Percentiles rank a stretch among this genome's conserved stretches.
These are phyloP conservation scores for Ctenomys sociabilis DNA, from an alignment of 2,113 vertebrate genomes.

Conservation along the genomic window DNA sequence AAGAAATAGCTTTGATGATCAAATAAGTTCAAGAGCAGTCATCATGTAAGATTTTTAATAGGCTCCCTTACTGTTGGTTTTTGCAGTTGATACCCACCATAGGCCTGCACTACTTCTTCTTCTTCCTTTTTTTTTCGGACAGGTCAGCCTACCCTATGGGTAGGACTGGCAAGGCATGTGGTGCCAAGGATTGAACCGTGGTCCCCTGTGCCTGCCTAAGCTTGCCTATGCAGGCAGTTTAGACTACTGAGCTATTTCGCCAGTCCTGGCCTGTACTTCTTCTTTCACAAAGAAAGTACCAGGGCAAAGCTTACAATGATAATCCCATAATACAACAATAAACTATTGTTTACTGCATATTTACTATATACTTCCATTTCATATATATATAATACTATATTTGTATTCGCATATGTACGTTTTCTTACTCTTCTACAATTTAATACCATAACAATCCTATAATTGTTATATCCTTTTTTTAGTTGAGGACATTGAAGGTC, in stretches of 20 bases:
- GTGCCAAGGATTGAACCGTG: too few species aligned
- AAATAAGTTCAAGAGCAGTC: slow-evolving; percentile 19
- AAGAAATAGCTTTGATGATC: not conserved
- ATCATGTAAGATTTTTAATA: slow-evolving; percentile 29
- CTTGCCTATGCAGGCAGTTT: too few species aligned
- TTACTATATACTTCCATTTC: not conserved
- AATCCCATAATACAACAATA: not conserved
- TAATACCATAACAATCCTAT: not conserved
- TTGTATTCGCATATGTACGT: too few species aligned
- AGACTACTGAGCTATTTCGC: too few species aligned
- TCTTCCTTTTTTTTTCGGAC: too few species aligned
- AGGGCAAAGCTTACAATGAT: not conserved
- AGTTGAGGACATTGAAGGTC: not conserved
- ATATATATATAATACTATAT: not conserved
- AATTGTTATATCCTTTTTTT: not conserved
- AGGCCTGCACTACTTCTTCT: not conserved
- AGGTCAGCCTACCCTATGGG: too few species aligned
- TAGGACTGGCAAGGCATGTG: too few species aligned
- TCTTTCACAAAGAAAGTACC: slow-evolving; percentile 14
- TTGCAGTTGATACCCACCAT: not conserved
- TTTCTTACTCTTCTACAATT: not conserved
- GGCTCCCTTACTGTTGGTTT: not conserved
- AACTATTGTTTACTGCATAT: not conserved
- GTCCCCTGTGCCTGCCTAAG: too few species aligned
- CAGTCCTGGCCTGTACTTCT: not conserved